Conservation (phyloP, 2,888 invertebrate genomes). For the Aplocera efformata region DNA sequence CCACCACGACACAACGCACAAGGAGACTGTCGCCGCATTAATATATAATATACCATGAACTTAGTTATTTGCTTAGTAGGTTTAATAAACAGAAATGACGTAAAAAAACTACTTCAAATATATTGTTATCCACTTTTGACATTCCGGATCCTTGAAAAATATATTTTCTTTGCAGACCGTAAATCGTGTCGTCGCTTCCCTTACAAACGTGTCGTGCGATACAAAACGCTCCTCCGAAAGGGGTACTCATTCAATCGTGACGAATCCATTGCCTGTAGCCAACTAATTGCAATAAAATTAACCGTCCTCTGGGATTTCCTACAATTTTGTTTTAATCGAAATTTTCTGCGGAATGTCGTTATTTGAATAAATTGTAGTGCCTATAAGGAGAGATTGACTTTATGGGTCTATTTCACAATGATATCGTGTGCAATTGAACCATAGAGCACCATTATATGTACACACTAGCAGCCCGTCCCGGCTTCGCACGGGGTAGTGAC, state of each 20-base stretch:
- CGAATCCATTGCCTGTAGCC: conserved; percentile 71
- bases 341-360: conserved; percentile 49
- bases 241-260: conserved; percentile 76
- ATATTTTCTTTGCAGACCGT: neutral
- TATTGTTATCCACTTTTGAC: too few relatives aligned
- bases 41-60: too few relatives aligned
- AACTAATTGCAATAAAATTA: conserved; percentile 79
- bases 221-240: conserved; percentile 47
- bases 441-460: too few relatives aligned
- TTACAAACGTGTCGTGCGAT: conserved; percentile 33
- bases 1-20: too few relatives aligned
- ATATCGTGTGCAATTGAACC: too few relatives aligned
- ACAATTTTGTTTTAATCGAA: conserved; percentile 72
- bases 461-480: too few relatives aligned
- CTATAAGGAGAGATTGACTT: neutral
- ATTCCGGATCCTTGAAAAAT: neutral
- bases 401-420: too few relatives aligned
- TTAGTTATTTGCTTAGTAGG: too few relatives aligned
- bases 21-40: too few relatives aligned
- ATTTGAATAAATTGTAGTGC: conserved; percentile 39
- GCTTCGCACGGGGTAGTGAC: too few relatives aligned
- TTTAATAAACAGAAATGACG: too few relatives aligned
- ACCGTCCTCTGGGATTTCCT: conserved; percentile 64
- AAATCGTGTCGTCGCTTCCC: neutral
- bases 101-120: too few relatives aligned